Evolutionary conservation across 2,797 vertebrate species (phyloP), one percentile per base, ranked within the genome.

Genomic region (Chaetodon trifasciatus): DNA sequence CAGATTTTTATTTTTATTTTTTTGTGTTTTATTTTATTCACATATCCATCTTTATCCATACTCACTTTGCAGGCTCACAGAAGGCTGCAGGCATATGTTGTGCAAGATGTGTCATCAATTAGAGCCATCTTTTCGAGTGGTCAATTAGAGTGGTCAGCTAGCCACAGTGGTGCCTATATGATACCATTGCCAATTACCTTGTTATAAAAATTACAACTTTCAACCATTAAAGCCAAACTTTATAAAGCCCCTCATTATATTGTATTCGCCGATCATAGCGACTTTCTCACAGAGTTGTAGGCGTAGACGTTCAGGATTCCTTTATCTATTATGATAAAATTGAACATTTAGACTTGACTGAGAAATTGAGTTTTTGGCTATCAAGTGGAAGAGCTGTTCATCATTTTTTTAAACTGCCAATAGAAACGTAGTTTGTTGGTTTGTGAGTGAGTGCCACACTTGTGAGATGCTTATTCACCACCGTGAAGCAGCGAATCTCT

Each of bases 171-270:
- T 44, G 23, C 60, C 40, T 17, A 73, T 3, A 44, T 58, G 28
- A 32, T 58, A 78, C 28, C 42, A 71, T 37, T 77, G 17, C 42
- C 21, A 72, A 65, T 69, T 84, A 69, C 44, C 39, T 42, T 56
- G 23, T 69, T 66, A 21, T 61, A 78, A 67, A 23, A 82, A 58
- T 84, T 49, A 32, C 24, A 50, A 19, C 24, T 74, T 82, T 63
- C 8, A 72, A 61, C 4, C 37, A 76, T 74, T 60, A 74, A 70
- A 74, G 66, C 37, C 19, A 16, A 24, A 55, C 42, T 72, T 65
- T 65, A 74, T 62, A 80, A 67, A 76, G 65, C 21, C 32, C 40
- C 40, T 70, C 23, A 79, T 79, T 81, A 75, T 77, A 53, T 73
- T 56, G 28, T 61, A 28, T 79, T 56, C 0, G 0, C 60, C 71